A percentile compares a stretch with the other conserved stretches of the same genome.
Evolutionary conservation across 2,113 vertebrate species (phyloP).

Genomic region (Prochilodus magdalenae): DNA sequence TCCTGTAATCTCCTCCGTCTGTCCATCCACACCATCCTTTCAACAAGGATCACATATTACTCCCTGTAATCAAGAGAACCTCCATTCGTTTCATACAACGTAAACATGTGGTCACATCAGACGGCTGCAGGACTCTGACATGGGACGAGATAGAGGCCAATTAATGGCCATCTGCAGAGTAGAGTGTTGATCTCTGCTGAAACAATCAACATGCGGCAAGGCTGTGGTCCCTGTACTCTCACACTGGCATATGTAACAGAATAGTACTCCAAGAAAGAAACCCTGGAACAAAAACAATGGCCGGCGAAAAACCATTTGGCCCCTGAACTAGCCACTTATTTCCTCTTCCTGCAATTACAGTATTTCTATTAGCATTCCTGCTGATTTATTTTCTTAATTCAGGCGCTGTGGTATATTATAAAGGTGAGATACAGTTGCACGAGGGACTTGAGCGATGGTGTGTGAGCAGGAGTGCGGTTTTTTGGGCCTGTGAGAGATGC

Average conservation of each 20-base stretch:
- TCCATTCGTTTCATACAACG: conserved; percentile 14
- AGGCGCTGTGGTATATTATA: conserved; percentile 34
- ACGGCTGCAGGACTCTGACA: conserved; percentile 24
- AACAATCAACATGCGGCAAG: conserved; percentile 47
- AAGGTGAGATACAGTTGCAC: conserved; percentile 48
- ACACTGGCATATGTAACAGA: conserved; percentile 30
- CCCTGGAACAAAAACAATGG: conserved; percentile 52
- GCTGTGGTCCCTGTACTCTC: conserved; percentile 15
- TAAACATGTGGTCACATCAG: conserved; percentile 59
- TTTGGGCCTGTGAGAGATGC: conserved; percentile 25
- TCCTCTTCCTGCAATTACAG: conserved; percentile 59
- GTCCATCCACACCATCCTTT: conserved; percentile 52
- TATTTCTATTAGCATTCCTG: conserved; percentile 57
- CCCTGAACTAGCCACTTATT: conserved; percentile 50
- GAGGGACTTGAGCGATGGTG: conserved; percentile 40
- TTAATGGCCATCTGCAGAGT: conserved; percentile 51
- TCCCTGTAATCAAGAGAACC: conserved; percentile 31
- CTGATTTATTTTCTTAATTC: conserved; percentile 49
- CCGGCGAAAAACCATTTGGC: conserved; percentile 59
- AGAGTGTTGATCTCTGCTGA: conserved; percentile 48
- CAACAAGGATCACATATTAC: conserved; percentile 52
- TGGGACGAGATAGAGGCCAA: conserved; percentile 42
- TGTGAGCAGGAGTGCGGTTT: conserved; percentile 49
- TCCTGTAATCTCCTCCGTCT: conserved; percentile 3
- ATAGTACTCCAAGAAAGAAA: conserved; percentile 27